phyloP scores from a whole-genome alignment of 2,888 invertebrate species.

The Meteorus cinctellus region DNA sequence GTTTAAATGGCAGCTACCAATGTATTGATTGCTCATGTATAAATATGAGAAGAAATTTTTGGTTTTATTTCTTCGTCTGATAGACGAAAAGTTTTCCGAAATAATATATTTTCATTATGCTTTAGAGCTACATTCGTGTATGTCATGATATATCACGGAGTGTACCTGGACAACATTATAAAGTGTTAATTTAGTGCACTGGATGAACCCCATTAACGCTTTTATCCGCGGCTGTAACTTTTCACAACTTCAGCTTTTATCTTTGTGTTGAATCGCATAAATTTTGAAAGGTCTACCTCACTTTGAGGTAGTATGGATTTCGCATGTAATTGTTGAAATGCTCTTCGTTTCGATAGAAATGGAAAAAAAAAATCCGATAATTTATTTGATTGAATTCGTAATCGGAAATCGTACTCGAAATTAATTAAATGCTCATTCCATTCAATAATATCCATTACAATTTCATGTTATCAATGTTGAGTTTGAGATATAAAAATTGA shows the following conservation, averaged over 20 bases:
- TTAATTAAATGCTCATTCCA: neutral
- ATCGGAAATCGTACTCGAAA: neutral
- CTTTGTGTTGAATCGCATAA: constrained; percentile 32
- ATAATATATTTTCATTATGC: constrained; percentile 2
- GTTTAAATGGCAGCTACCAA: neutral
- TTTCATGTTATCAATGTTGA: neutral
- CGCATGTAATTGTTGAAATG: neutral
- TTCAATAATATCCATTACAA: neutral
- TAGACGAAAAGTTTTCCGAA: neutral
- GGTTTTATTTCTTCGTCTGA: no score
- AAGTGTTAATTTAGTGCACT: constrained; percentile 47
- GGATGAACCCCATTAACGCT: constrained; percentile 47
- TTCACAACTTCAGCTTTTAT: constrained; percentile 34
- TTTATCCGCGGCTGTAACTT: constrained; percentile 43
- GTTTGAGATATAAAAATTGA: neutral
- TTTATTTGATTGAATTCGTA: neutral
- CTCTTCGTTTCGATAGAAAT: neutral
- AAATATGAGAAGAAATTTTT: no score
- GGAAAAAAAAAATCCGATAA: neutral
- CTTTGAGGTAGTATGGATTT: neutral
- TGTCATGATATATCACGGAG: constrained; percentile 38
- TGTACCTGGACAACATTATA: constrained; percentile 44
- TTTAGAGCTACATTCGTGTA: constrained; percentile 31
- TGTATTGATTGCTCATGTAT: neutral
- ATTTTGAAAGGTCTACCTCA: constrained; percentile 16